phyloP scores from a whole-genome alignment of 2,888 invertebrate genomes.

The Tipula unca region DNA sequence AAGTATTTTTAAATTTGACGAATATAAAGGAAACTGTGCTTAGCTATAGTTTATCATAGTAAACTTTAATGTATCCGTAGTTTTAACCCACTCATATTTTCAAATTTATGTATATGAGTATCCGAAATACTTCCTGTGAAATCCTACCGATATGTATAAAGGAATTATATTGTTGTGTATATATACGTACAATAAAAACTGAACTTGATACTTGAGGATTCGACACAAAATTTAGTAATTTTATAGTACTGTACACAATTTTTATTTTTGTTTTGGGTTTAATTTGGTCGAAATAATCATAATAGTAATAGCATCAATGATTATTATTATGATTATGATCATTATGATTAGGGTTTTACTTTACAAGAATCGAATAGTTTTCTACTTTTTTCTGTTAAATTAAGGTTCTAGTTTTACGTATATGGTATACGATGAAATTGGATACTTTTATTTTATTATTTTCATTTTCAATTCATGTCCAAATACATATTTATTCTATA shows the following conservation, averaged over 20 bases:
- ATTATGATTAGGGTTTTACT: neutral
- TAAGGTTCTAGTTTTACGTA: neutral
- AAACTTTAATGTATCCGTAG: too few relatives aligned
- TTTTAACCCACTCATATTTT: too few relatives aligned
- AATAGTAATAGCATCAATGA: neutral
- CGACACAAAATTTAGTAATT: neutral
- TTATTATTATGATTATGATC: neutral
- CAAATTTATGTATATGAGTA: too few relatives aligned
- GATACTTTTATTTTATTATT: neutral
- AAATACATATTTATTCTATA: neutral
- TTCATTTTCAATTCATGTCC: neutral
- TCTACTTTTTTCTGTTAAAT: neutral
- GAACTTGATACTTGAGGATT: neutral
- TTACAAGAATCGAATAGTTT: neutral
- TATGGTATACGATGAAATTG: neutral
- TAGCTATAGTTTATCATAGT: too few relatives aligned
- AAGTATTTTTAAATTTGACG: too few relatives aligned
- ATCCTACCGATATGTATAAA: too few relatives aligned
- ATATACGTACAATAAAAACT: neutral
- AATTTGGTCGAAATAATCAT: neutral
- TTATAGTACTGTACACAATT: neutral
- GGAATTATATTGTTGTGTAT: too few relatives aligned
- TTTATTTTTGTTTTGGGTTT: neutral
- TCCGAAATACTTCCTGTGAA: too few relatives aligned
- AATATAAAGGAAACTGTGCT: too few relatives aligned